Evolutionary conservation across 30 jellyfish, hydroid and myxozoan species (phyloP), one percentile per base, ranked within the genome.

Genomic region (Aurelia coerulea): DNA sequence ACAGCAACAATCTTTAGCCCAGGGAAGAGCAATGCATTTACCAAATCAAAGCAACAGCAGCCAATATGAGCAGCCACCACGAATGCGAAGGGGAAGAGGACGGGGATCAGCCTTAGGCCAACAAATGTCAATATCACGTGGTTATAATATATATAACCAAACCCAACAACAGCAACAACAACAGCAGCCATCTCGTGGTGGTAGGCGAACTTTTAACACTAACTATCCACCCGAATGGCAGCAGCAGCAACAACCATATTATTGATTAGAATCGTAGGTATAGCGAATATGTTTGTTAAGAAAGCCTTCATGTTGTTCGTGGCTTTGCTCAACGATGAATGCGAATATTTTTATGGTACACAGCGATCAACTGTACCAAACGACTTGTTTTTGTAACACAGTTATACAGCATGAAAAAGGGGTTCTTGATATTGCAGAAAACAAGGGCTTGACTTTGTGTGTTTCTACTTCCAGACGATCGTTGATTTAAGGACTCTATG

Each of bases 31-130:
- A 46, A 88, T 32, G 13, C 75, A 84, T 50, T 50, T 50, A 23
- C 70, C 77, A 13, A 49, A 16, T 33, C 93, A 84, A 42, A 60
- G 49, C 76, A 84, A 29, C 52, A 81, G 68, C 4, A 84, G 76
- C 73, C 93, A 84, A 34, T 84, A 84, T 81, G 93, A 84, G 64
- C 88, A 62, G 83, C 93, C 93, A 10, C 93, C 93, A 15, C 74
- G 93, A 29, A 84, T 84, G 93, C 93, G 93, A 15, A 73, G 93
- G 52, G 93, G 83, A 3, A 78, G 93, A 53, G 93, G 93, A 17
- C 74, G 93, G 71, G 88, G 83, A 2, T 64, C 81, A 9, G 53
- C 68, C 60, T 14, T 75, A 19, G 88, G 82, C 14, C 73, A 84
- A 33, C 83, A 29, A 18, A 31, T 65, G 76, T 65, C 81, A 3